Conservation (phyloP, 2,888 invertebrate genomes). For the Cantharis lateralis region DNA sequence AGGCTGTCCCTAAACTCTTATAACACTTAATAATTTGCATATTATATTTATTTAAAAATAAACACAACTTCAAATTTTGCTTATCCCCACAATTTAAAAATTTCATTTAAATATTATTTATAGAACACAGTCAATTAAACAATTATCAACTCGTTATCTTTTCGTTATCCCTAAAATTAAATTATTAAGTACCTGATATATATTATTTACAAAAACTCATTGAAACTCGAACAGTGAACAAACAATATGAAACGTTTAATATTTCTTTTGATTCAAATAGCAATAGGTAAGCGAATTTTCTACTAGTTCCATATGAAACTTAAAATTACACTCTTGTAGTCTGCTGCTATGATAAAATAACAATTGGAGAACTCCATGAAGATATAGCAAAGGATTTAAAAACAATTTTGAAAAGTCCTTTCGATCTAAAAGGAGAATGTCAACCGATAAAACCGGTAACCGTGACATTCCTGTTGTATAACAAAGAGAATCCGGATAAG, state of each 20-base stretch:
- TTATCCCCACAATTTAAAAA: no score
- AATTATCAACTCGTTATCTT: not conserved
- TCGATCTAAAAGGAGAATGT: not conserved
- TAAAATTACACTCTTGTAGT: not conserved
- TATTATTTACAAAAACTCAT: not conserved
- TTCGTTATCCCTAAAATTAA: not conserved
- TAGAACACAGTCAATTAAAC: not conserved
- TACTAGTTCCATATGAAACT: not conserved
- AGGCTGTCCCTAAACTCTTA: no score
- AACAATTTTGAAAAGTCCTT: not conserved
- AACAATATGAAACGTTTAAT: not conserved
- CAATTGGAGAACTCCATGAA: not conserved
- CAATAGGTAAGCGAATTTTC: not conserved
- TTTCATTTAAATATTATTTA: no score
- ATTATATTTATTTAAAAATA: no score
- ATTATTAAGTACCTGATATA: not conserved
- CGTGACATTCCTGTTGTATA: not conserved
- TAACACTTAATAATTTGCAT: no score
- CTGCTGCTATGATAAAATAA: not conserved
- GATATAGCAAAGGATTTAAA: not conserved
- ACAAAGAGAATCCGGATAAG: not conserved
- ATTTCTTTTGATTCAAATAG: not conserved
- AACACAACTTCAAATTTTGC: no score
- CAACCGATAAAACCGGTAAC: not conserved
- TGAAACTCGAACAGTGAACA: not conserved